These are phyloP conservation scores for Zaprionus lachaisei DNA, from an alignment of 1,140 invertebrate genomes.

Conservation along the genomic window DNA sequence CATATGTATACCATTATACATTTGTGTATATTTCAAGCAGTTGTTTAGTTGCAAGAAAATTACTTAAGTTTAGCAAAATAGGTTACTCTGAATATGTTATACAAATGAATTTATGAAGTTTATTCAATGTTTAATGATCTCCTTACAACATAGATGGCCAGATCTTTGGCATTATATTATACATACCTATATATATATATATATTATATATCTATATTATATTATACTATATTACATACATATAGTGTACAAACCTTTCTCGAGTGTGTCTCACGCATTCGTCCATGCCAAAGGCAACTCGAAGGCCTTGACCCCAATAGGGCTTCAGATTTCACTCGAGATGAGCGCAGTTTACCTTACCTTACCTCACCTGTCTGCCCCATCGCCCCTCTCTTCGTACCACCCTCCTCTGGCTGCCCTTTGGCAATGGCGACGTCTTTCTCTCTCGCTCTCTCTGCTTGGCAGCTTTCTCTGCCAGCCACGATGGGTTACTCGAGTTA, in stretches of 20 bases:
- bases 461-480: neutral
- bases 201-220: no score
- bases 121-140: no score
- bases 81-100: no score
- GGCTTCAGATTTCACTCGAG: neutral
- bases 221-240: neutral
- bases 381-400: neutral
- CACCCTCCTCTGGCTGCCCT: neutral
- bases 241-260: neutral
- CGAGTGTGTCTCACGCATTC: neutral
- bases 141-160: no score
- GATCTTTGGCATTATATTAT: no score
- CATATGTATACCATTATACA: no score
- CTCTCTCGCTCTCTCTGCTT: neutral
- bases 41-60: no score
- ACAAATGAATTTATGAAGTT: no score
- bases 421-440: neutral
- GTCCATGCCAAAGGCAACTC: neutral
- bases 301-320: conserved; percentile 2
- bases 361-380: neutral
- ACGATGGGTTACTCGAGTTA: neutral
- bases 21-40: no score
- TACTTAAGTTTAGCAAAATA: no score
- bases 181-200: no score
- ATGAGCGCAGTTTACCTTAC: neutral